These are phyloP conservation scores for Rhombomys opimus DNA, from an alignment of 2,113 vertebrate genomes.

Conservation along the genomic window DNA sequence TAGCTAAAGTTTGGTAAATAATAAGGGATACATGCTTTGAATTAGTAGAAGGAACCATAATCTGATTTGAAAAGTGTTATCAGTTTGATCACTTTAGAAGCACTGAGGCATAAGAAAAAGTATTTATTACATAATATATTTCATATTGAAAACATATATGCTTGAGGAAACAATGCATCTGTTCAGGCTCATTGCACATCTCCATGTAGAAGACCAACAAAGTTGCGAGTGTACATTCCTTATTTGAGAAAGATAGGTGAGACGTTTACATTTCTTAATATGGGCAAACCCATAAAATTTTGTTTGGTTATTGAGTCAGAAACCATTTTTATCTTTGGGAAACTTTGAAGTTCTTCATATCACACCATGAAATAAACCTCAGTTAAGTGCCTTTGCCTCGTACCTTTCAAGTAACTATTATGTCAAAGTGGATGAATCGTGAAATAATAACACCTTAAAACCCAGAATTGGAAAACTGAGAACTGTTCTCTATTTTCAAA, in stretches of 20 bases:
- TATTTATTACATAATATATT: not conserved
- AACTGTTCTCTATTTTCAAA: constrained; percentile 32
- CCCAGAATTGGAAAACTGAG: constrained; percentile 28
- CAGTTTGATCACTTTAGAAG: not conserved
- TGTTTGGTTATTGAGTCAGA: not conserved
- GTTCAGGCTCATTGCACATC: constrained; percentile 18
- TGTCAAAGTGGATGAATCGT: not conserved
- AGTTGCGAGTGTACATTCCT: not conserved
- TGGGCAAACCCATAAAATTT: constrained; percentile 33
- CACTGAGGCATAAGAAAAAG: not conserved
- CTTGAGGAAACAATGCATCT: not conserved
- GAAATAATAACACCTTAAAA: constrained; percentile 27
- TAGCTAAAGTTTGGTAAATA: not conserved
- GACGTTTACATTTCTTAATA: constrained; percentile 48
- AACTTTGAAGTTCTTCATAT: constrained; percentile 46
- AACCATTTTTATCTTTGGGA: not conserved
- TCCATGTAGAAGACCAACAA: not conserved
- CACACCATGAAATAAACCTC: not conserved
- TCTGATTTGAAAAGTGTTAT: constrained; percentile 24
- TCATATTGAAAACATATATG: not conserved
- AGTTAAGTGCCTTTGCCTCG: constrained; percentile 33
- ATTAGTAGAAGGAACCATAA: constrained; percentile 3
- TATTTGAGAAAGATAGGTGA: not conserved
- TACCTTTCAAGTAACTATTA: constrained; percentile 33
- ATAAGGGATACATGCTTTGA: not conserved